Base-by-base conservation (phyloP, 2,797 vertebrate species). In the Acanthornis magna region DNA sequence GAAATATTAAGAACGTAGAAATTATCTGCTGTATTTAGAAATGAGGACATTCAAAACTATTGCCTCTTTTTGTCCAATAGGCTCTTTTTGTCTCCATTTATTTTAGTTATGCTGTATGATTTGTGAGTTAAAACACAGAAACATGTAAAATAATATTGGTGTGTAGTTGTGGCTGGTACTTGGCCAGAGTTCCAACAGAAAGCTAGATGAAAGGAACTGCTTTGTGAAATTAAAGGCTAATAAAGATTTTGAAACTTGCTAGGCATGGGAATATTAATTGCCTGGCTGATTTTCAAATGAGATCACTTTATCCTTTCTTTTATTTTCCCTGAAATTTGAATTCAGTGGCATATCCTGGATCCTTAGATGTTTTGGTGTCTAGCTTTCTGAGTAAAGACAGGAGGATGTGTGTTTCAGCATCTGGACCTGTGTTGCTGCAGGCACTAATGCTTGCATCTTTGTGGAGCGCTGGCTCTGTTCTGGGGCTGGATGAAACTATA, bases 191-290 rank as follows among this genome's bases (percentile, higher is more conserved):
- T 94, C 78, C 77, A 90, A 84, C 34, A 87, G 75, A 89, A 85
- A 65, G 25, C 51, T 67, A 85, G 75, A 93, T 96, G 82, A 95
- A 94, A 96, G 89, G 57, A 71, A 48, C 62, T 85, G 47, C 61
- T 51, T 85, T 87, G 43, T 85, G 84, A 96, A 94, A 95, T 89
- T 81, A 89, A 93, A 95, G 62, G 62, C 79, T 94, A 78, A 57
- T 76, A 84, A 83, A 62, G 40, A 75, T 85, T 88, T 72, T 67
- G 73, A 62, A 89, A 80, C 60, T 88, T 85, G 27, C 43, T 75
- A 78, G 68, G 48, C 51, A 86, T 72, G 76, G 58, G 34, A 85
- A 74, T 91, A 88, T 84, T 95, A 92, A 88, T 80, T 70, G 21
- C 14, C 22, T 86, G 81, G 40, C 76, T 84, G 79, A 84, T 65